Percentiles rank a stretch among this genome's conserved stretches.
Conservation (phyloP, 2,888 invertebrate genomes). For the Cheilosia variabilis region DNA sequence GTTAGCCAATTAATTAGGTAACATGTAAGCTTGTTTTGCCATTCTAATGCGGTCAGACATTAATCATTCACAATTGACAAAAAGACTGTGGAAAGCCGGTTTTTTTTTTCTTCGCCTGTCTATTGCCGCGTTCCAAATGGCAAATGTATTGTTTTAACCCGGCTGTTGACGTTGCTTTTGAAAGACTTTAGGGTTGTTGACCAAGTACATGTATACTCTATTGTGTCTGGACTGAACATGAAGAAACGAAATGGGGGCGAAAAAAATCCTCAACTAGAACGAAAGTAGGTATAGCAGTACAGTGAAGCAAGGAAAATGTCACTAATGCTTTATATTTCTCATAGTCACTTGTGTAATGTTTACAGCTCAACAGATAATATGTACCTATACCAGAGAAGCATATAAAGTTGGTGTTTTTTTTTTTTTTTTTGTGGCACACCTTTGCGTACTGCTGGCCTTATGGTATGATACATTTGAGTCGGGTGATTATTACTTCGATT, state of each 20-base stretch:
- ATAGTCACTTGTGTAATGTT: slow-evolving; percentile 18
- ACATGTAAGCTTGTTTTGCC: slow-evolving; percentile 7
- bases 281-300: slow-evolving; percentile 30
- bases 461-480: slow-evolving; percentile 58
- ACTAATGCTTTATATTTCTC: slow-evolving; percentile 34
- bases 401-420: slow-evolving; percentile 12
- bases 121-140: slow-evolving; percentile 30
- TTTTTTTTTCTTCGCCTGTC: not conserved
- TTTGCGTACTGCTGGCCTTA: slow-evolving; percentile 43
- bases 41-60: slow-evolving; percentile 61
- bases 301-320: slow-evolving; percentile 39
- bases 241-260: not conserved
- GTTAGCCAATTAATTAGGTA: slow-evolving; percentile 54
- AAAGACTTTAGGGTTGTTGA: slow-evolving; percentile 57
- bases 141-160: slow-evolving; percentile 43
- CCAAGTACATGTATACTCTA: slow-evolving; percentile 21
- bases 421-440: slow-evolving; percentile 38
- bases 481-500: slow-evolving; percentile 40
- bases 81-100: slow-evolving; percentile 20
- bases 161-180: slow-evolving; percentile 23
- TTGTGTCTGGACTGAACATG: slow-evolving; percentile 16
- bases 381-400: not conserved
- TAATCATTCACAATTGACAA: slow-evolving; percentile 61
- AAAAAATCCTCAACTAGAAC: slow-evolving; percentile 51
- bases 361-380: slow-evolving; percentile 52